phyloP scores from a whole-genome alignment of 2,113 vertebrate genomes.

The Isurus oxyrinchus region DNA sequence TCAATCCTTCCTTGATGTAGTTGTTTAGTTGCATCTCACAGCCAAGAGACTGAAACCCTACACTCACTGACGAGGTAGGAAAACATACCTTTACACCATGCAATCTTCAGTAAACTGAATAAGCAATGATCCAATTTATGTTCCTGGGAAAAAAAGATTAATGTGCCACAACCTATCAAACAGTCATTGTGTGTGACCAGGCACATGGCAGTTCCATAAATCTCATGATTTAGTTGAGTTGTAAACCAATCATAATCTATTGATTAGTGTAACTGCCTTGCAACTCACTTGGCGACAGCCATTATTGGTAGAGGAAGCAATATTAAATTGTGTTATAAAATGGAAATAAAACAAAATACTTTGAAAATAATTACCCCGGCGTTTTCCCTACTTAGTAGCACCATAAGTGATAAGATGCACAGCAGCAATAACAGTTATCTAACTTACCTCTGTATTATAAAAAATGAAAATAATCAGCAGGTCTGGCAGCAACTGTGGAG shows the following conservation, averaged over 20 bases:
- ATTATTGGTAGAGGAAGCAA: background rate
- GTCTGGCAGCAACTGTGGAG: too few species aligned
- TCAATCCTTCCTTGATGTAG: background rate
- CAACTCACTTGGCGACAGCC: background rate
- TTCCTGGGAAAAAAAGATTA: background rate
- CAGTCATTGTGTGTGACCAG: background rate
- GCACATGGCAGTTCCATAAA: background rate
- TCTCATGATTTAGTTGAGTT: background rate
- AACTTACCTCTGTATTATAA: background rate
- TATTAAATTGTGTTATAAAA: background rate
- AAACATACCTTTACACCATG: background rate
- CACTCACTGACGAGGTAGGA: background rate
- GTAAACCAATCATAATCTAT: background rate
- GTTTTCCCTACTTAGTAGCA: background rate
- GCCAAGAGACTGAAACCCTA: background rate
- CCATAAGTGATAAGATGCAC: background rate
- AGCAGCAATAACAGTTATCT: background rate
- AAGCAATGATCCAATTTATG: background rate
- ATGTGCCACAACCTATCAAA: background rate
- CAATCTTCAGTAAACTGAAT: background rate
- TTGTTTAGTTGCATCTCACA: background rate
- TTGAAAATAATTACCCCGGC: background rate
- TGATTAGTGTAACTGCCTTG: slow-evolving; percentile 1
- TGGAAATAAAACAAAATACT: background rate
- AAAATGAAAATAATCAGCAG: background rate